A percentile compares a stretch with the other conserved stretches of the same genome.
Evolutionary conservation across 2,113 vertebrate genomes (phyloP).

Genomic region (Eclectus roratus): DNA sequence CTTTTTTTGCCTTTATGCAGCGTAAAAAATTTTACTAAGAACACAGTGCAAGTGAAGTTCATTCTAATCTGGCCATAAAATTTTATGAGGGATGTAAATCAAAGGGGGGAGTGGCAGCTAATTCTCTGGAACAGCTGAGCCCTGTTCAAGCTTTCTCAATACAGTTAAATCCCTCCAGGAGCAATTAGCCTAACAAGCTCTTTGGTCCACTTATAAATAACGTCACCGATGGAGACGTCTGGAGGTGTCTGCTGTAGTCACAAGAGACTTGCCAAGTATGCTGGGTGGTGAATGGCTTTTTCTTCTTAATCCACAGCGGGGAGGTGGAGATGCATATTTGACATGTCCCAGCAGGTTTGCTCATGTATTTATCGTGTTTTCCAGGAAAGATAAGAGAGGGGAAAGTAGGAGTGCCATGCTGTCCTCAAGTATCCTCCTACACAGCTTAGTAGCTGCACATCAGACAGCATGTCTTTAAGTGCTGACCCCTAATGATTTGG

Average conservation of each 20-base stretch:
- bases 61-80: constrained; percentile 62
- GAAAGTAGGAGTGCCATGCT: background rate
- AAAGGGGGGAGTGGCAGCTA: constrained; percentile 37
- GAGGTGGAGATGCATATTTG: background rate
- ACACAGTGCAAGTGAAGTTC: constrained; percentile 65
- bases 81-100: constrained; percentile 60
- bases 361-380: background rate
- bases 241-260: constrained; percentile 27
- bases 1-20: background rate
- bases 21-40: background rate
- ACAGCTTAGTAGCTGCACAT: background rate
- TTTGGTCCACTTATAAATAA: constrained; percentile 59
- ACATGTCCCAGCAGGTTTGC: background rate
- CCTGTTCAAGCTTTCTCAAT: constrained; percentile 6
- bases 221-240: background rate
- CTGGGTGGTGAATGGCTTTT: background rate
- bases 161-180: constrained; percentile 40
- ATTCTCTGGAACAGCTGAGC: constrained; percentile 19
- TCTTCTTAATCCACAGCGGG: background rate
- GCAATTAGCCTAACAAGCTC: constrained; percentile 52
- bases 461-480: background rate
- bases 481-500: background rate
- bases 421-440: background rate
- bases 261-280: background rate
- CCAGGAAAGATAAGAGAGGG: background rate